Conservation (phyloP, 2,797 vertebrate species). For the Artibeus lituratus region DNA sequence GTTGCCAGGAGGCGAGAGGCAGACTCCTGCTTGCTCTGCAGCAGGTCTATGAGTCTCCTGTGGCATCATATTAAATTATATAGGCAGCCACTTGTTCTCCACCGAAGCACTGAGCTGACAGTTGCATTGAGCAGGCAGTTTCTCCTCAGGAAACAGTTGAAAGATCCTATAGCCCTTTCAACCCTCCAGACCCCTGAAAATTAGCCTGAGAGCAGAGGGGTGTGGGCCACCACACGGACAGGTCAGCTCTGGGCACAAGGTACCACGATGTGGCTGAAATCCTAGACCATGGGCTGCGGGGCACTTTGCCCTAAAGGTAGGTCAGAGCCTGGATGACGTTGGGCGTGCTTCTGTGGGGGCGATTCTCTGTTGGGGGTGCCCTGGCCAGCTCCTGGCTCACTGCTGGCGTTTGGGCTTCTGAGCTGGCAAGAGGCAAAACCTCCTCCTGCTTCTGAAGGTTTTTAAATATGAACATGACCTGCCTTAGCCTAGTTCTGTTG, state of each 20-base stretch:
- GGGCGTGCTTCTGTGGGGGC: not conserved
- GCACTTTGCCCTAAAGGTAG: slow-evolving; percentile 92
- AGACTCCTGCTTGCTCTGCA: slow-evolving; percentile 86
- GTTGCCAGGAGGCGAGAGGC: slow-evolving; percentile 78
- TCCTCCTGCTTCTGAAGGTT: not conserved
- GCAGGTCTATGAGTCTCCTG: slow-evolving; percentile 84
- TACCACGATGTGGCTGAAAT: slow-evolving; percentile 82
- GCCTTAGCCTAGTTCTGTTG: not conserved
- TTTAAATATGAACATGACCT: not conserved
- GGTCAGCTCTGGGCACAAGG: slow-evolving; percentile 62
- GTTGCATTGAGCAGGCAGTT: slow-evolving; percentile 77
- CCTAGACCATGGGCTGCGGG: slow-evolving; percentile 90
- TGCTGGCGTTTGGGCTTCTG: not conserved
- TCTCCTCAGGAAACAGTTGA: slow-evolving; percentile 69
- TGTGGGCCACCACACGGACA: slow-evolving; percentile 29
- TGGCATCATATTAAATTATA: slow-evolving; percentile 92
- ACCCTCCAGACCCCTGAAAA: slow-evolving; percentile 46
- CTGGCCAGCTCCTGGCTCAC: not conserved
- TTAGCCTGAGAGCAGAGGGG: slow-evolving; percentile 55
- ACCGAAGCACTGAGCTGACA: slow-evolving; percentile 76
- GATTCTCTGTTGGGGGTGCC: not conserved
- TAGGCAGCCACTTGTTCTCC: slow-evolving; percentile 83
- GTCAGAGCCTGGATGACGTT: slow-evolving; percentile 53
- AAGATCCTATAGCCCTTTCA: slow-evolving; percentile 67
- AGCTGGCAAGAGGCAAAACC: not conserved